Evolutionary conservation across 1,140 invertebrate genomes (phyloP).

Genomic region (Mactra quadrangularis): DNA sequence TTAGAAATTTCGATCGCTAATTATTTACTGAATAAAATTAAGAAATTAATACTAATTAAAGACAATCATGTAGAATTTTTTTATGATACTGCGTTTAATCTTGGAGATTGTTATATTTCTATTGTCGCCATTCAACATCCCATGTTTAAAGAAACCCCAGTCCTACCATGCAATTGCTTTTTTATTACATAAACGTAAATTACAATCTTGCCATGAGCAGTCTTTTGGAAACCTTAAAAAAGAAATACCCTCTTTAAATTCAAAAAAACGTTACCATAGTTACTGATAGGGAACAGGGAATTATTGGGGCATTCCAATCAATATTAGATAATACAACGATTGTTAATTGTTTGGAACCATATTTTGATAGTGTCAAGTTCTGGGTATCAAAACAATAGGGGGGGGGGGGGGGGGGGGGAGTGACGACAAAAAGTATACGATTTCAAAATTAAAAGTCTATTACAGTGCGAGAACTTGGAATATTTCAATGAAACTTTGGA

Average conservation of each 20-base stretch:
- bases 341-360: conserved; percentile 38
- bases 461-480: conserved; percentile 17
- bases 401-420: not conserved
- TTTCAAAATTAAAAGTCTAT: not conserved
- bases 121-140: conserved; percentile 19
- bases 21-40: conserved; percentile 33
- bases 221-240: conserved; percentile 25
- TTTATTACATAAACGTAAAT: conserved; percentile 45
- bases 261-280: not conserved
- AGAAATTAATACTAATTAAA: conserved; percentile 29
- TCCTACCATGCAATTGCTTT: conserved; percentile 46
- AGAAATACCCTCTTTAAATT: conserved; percentile 15
- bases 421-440: conserved; percentile 25
- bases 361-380: conserved; percentile 25
- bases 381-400: conserved; percentile 38
- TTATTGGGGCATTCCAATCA: no score
- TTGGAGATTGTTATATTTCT: conserved; percentile 50
- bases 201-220: conserved; percentile 36
- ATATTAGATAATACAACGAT: not conserved
- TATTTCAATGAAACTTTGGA: conserved; percentile 19
- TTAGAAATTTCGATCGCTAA: conserved; percentile 30
- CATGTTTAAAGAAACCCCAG: conserved; percentile 39
- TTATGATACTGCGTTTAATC: conserved; percentile 47
- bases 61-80: not conserved
- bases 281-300: no score